These are phyloP conservation scores for Cromileptes altivelis DNA, from an alignment of 2,113 vertebrate species.

Conservation along the genomic window DNA sequence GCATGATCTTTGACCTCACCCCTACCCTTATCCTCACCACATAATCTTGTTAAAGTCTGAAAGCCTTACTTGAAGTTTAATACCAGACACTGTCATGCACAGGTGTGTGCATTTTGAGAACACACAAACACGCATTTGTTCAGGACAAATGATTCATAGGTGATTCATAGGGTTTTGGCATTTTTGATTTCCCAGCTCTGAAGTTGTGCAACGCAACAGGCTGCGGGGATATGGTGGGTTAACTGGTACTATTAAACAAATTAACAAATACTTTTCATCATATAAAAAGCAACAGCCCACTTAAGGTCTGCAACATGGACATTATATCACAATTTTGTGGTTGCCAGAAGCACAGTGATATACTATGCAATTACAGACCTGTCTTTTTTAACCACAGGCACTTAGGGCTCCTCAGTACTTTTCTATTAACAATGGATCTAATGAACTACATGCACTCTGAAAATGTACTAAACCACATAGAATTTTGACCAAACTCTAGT, in stretches of 20 bases:
- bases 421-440: not conserved
- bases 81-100: constrained; percentile 21
- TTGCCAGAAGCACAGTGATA: not conserved
- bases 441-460: no score
- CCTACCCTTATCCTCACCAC: constrained; percentile 5
- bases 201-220: not conserved
- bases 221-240: not conserved
- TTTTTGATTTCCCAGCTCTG: not conserved
- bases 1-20: constrained; percentile 55
- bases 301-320: not conserved
- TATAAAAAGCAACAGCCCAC: not conserved
- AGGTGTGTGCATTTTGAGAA: constrained; percentile 1
- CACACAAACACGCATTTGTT: not conserved
- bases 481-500: not conserved
- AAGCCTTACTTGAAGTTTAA: constrained; percentile 27
- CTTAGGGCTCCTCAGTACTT: not conserved
- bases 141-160: not conserved
- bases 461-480: not conserved
- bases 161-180: not conserved
- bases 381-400: not conserved
- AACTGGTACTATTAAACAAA: not conserved
- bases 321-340: not conserved
- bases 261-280: not conserved
- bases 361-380: not conserved
- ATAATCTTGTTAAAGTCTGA: constrained; percentile 23